Evolutionary conservation across 2,888 invertebrate species (phyloP).

Genomic region (Pseudococcus jackbeardsleyi): DNA sequence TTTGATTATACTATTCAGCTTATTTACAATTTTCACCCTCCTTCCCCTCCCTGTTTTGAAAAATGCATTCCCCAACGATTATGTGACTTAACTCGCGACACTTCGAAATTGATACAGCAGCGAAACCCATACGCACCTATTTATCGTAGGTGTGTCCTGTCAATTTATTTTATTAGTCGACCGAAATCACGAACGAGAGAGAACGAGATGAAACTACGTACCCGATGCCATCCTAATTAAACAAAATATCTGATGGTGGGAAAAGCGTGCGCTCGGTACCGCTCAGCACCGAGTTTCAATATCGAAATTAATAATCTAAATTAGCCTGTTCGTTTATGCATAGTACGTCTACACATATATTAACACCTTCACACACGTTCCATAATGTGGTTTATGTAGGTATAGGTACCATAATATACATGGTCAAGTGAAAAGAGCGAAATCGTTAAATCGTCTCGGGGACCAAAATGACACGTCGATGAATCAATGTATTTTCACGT

Average conservation of each 20-base stretch:
- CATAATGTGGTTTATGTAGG: neutral
- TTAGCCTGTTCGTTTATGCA: conserved; percentile 5
- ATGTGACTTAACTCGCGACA: too few species aligned
- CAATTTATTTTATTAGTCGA: conserved; percentile 39
- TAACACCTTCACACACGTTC: conserved; percentile 6
- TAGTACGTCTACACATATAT: neutral
- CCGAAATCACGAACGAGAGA: neutral
- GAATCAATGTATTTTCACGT: neutral
- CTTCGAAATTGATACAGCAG: too few species aligned
- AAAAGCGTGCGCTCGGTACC: neutral
- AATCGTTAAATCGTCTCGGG: conserved; percentile 27
- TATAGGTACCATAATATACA: neutral
- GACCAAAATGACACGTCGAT: neutral
- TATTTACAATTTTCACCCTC: too few species aligned
- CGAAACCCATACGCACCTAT: neutral
- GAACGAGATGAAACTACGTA: neutral
- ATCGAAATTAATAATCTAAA: conserved; percentile 55
- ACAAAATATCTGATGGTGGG: conserved; percentile 18
- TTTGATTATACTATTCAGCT: too few species aligned
- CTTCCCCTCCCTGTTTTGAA: too few species aligned
- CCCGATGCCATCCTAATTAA: conserved; percentile 21
- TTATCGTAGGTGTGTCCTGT: conserved; percentile 12
- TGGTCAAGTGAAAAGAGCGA: conserved; percentile 30
- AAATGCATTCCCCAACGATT: too few species aligned
- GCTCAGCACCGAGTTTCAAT: neutral